Conservation (phyloP, 2,113 vertebrate species). For the Natator depressus region DNA sequence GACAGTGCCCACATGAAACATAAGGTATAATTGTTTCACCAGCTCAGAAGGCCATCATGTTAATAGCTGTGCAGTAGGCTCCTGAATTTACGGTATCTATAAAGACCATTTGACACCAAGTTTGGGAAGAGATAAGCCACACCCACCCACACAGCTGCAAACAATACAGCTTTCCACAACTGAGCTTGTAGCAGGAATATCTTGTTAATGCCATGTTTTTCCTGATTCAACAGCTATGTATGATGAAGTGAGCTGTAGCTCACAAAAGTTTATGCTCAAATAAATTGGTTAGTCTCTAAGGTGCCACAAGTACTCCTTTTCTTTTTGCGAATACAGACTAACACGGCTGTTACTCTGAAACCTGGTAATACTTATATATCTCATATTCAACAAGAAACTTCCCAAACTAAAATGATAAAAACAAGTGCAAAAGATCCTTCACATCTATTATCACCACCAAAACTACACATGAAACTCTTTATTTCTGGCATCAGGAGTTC, state of each 20-base stretch:
- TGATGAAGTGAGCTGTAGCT: no score
- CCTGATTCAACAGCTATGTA: neutral
- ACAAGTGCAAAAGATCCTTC: neutral
- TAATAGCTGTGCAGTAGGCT: no score
- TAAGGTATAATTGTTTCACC: no score
- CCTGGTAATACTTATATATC: neutral
- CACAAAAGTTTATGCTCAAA: no score
- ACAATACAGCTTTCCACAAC: neutral
- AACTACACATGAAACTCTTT: neutral
- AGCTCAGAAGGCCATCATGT: no score
- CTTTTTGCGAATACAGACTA: no score
- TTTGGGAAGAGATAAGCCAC: neutral
- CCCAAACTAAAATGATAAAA: neutral
- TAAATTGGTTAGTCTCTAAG: no score
- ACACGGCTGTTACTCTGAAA: no score
- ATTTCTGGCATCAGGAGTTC: neutral
- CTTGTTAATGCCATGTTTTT: neutral
- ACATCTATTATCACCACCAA: neutral
- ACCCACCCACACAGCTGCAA: accelerated
- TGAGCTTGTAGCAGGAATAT: accelerated
- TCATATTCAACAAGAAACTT: neutral
- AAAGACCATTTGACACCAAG: neutral
- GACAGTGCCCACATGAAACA: neutral
- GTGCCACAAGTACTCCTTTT: no score
- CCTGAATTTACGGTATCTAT: neutral